Percentiles rank a stretch among this genome's conserved stretches.
Evolutionary conservation across 2,113 vertebrate genomes (phyloP).

Genomic region (Actenoides lindsayi): DNA sequence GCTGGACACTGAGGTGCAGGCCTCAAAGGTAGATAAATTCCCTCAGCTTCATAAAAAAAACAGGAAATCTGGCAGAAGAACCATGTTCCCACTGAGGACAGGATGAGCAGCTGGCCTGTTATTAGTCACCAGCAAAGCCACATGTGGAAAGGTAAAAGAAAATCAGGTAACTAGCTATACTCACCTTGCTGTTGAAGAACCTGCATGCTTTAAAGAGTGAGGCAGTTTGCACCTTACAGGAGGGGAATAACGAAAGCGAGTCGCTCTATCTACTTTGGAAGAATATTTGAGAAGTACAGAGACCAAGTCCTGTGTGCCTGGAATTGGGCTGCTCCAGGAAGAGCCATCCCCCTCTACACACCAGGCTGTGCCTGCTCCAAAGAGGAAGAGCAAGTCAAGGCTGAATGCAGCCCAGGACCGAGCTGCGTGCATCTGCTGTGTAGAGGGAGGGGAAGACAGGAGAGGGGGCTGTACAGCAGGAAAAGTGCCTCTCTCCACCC

Average conservation of each 20-base stretch:
- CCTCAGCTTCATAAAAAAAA: not conserved
- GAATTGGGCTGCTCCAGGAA: not conserved
- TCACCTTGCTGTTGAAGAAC: not conserved
- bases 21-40: not conserved
- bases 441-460: not conserved
- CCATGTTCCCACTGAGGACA: not conserved
- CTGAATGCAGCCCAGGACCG: not conserved
- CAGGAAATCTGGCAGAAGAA: not conserved
- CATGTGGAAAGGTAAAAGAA: not conserved
- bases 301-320: rapidly evolving
- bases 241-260: not conserved
- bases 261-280: not conserved
- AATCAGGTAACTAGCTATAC: not conserved
- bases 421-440: not conserved
- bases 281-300: not conserved
- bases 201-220: not conserved
- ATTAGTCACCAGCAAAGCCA: not conserved
- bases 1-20: not conserved
- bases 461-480: constrained; percentile 33
- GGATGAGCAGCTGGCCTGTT: not conserved
- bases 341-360: not conserved
- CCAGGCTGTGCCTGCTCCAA: not conserved
- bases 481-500: not conserved
- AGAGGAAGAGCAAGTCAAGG: not conserved
- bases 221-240: not conserved